Conservation (phyloP, 1,140 invertebrate genomes). For the Acromyrmex charruanus region DNA sequence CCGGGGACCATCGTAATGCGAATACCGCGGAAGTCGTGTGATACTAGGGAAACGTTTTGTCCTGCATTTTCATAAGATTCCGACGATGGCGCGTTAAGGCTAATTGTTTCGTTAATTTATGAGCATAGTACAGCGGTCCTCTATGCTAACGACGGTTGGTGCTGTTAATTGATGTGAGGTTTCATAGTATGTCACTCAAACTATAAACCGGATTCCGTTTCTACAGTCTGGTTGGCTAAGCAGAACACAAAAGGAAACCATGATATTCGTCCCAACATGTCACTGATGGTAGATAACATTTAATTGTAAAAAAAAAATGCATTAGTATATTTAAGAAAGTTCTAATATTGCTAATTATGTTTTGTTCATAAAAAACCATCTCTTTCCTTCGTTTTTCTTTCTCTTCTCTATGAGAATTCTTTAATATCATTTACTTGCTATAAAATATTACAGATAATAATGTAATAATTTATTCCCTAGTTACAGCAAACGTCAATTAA, state of each 20-base stretch:
- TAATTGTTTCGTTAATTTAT: slow-evolving; percentile 78
- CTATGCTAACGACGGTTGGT: slow-evolving; percentile 54
- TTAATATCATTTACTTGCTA: too few species aligned
- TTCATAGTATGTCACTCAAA: slow-evolving; percentile 30
- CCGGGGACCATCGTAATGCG: slow-evolving; percentile 62
- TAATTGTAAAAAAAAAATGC: background rate
- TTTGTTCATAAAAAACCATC: background rate
- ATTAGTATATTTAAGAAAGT: background rate
- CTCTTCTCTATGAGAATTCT: background rate
- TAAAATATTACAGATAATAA: background rate
- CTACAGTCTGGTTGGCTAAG: slow-evolving; percentile 14
- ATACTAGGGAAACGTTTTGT: slow-evolving; percentile 76
- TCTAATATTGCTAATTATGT: background rate
- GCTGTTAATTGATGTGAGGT: slow-evolving; percentile 53
- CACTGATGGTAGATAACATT: background rate
- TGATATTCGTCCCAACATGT: slow-evolving; percentile 1
- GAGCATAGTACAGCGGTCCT: slow-evolving; percentile 26
- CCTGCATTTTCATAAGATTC: slow-evolving; percentile 81
- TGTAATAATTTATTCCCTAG: background rate
- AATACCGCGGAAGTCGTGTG: slow-evolving; percentile 72
- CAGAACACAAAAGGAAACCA: background rate
- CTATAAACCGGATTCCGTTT: slow-evolving; percentile 27
- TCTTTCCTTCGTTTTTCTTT: background rate
- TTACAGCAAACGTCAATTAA: slow-evolving; percentile 15
- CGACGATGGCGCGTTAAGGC: slow-evolving; percentile 66